These are phyloP conservation scores for Phyllotreta striolata DNA, from an alignment of 2,888 invertebrate species.

Conservation along the genomic window DNA sequence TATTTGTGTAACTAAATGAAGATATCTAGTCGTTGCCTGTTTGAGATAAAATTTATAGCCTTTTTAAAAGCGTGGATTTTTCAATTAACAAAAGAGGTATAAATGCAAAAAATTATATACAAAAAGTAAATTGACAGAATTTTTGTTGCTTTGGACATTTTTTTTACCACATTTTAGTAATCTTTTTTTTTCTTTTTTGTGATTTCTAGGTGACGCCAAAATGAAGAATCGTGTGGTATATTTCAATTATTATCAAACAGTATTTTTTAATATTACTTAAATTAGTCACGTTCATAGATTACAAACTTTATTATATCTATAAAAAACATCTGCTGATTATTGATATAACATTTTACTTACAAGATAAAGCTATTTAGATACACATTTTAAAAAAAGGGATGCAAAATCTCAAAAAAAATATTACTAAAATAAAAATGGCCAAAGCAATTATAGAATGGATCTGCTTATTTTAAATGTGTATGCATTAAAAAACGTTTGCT, in stretches of 20 bases:
- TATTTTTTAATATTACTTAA: background rate
- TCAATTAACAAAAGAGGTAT: slow-evolving; percentile 15
- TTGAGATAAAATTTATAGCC: no score
- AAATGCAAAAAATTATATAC: background rate
- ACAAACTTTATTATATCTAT: background rate
- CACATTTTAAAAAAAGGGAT: background rate
- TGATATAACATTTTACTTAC: no score
- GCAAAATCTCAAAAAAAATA: slow-evolving; percentile 8
- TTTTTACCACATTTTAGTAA: background rate
- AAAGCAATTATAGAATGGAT: slow-evolving; percentile 21
- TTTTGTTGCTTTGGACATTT: slow-evolving; percentile 16
- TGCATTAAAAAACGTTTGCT: slow-evolving; percentile 9
- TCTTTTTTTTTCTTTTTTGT: slow-evolving; percentile 5
- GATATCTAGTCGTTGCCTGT: no score
- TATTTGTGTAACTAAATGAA: no score
- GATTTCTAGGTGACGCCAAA: slow-evolving; percentile 17
- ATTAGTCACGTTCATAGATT: background rate
- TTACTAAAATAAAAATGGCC: slow-evolving; percentile 7
- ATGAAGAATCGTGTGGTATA: slow-evolving; percentile 18
- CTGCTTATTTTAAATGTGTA: slow-evolving; percentile 4
- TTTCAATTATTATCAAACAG: slow-evolving; percentile 1
- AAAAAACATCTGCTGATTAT: no score
- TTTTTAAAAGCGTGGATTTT: slow-evolving; percentile 4
- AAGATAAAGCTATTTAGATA: no score
- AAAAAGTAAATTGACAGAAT: slow-evolving; percentile 5